Conservation (phyloP, 2,888 invertebrate genomes). For the Tridacna crocea region DNA sequence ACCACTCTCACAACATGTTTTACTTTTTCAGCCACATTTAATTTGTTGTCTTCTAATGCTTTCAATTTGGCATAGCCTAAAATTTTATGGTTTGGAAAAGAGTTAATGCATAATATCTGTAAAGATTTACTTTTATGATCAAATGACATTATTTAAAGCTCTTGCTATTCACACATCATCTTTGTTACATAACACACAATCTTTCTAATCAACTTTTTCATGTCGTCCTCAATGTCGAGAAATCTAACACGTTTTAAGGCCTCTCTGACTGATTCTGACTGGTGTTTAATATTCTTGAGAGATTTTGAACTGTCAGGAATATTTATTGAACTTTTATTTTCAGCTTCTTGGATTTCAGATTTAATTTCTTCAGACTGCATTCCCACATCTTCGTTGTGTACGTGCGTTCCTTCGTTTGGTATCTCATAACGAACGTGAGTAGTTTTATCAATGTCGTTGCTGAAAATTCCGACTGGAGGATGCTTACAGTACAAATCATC, state of each 20-base stretch:
- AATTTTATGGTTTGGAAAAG: too few species aligned
- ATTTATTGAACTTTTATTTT: background rate
- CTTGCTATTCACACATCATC: background rate
- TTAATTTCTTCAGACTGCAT: background rate
- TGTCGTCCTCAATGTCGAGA: conserved; percentile 7
- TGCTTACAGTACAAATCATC: background rate
- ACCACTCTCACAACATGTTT: too few species aligned
- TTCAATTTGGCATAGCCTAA: too few species aligned
- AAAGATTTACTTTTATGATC: too few species aligned
- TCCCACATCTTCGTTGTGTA: background rate
- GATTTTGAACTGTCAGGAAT: background rate
- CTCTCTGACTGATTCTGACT: background rate
- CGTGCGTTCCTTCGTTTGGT: background rate
- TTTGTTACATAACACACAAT: conserved; percentile 15
- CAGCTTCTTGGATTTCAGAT: background rate
- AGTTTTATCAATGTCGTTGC: background rate
- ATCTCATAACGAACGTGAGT: background rate
- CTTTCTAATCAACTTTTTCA: background rate
- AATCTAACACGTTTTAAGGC: conserved; percentile 7
- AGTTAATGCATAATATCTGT: too few species aligned
- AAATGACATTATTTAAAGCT: too few species aligned
- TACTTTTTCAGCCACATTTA: too few species aligned
- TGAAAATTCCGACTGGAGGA: background rate
- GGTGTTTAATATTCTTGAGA: background rate
- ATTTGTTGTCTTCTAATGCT: too few species aligned